phyloP scores from a whole-genome alignment of 2,113 vertebrate genomes.

The Motacilla tschutschensis region DNA sequence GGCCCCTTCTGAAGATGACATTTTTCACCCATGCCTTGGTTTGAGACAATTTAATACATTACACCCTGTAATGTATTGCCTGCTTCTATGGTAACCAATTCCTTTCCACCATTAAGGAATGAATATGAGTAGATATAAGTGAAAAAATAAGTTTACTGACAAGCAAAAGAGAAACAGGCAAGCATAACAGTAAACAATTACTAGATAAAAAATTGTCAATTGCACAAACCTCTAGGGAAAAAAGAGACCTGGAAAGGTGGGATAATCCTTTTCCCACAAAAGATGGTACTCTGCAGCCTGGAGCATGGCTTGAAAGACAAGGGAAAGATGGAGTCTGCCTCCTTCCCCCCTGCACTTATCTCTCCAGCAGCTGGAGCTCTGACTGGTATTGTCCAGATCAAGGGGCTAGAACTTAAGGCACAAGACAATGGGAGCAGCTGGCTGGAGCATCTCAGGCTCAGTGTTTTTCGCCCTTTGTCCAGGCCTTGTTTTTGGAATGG shows the following conservation, averaged over 20 bases:
- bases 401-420: accelerated
- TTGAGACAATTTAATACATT: background rate
- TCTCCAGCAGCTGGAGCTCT: background rate
- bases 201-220: background rate
- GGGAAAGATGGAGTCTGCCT: background rate
- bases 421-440: background rate
- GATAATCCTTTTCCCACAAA: background rate
- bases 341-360: accelerated
- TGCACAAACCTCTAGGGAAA: background rate
- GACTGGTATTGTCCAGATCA: background rate
- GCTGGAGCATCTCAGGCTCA: background rate
- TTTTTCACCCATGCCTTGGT: background rate
- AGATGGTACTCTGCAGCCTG: background rate
- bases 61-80: background rate
- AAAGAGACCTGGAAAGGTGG: background rate
- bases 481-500: background rate
- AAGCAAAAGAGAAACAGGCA: background rate
- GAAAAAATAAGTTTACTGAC: background rate
- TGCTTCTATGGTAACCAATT: background rate
- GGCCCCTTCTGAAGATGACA: background rate
- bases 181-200: background rate
- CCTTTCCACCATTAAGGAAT: background rate
- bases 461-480: accelerated
- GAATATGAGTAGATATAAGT: background rate
- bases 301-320: background rate